Base-by-base conservation (phyloP, 53 echinoderm and acorn worm genomes). In the Echinarachnius parma region DNA sequence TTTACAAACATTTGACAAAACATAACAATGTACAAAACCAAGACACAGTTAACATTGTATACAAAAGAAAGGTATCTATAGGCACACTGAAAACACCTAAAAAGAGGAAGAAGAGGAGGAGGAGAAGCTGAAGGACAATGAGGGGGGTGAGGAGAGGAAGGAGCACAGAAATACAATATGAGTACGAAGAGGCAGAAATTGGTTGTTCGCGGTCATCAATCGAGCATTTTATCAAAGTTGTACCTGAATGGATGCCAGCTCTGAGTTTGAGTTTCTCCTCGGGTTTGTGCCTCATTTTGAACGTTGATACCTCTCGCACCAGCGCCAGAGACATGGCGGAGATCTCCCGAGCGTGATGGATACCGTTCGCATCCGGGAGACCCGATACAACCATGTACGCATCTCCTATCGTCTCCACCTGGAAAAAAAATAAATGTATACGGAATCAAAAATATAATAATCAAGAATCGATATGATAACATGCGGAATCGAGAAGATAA, bases 381-480 rank as follows among this genome's bases (percentile, higher is more conserved):
- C 84, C 89, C 0, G 89, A 89, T 10, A 77, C 89, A 22, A 84
- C 89, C 89, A 89, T 89, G 84, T 89, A 89, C 1, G 89, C 84
- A 62, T 89, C 89, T 8, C 84, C 89, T 28, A 89, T 89, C 0
- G 89, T 89, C 64, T 89, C 89, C 9, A 89, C 89, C 89, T 89
- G 31, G 20, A 14, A 47, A 24, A 20, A 32, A 8, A 14, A 16
- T 19, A 9, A 33, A 53, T n/a, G 32, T 45, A 34, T 8, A 34
- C 15, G 13, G 20, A 34, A 60, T n/a, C 1, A 10, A 21, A 1
- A 20, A 26, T 56, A 10, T 16, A 45, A 45, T 45, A 13, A 16
- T 45, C 46, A 16, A 45, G n/a, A n/a, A n/a, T n/a, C n/a, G n/a
- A n/a, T n/a, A n/a, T n/a, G n/a, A n/a, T n/a, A n/a, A n/a, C n/a